Evolutionary conservation across 2,888 invertebrate genomes (phyloP).

Genomic region (Diadegma fenestrale): DNA sequence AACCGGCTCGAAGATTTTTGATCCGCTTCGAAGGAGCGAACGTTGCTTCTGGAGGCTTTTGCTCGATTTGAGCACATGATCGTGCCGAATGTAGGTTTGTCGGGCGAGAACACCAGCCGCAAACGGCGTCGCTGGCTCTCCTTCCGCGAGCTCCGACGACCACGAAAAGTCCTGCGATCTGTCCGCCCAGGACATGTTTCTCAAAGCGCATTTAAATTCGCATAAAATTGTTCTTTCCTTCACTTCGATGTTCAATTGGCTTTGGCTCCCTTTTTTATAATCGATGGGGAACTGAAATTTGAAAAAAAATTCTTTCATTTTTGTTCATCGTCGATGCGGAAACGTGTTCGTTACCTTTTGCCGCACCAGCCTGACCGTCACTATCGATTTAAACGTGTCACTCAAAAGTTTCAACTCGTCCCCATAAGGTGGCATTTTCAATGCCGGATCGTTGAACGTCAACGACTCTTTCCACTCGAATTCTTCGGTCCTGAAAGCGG

Average conservation of each 20-base stretch:
- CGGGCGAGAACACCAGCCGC: conserved; percentile 51
- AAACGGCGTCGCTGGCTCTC: conserved; percentile 26
- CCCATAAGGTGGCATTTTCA: conserved; percentile 85
- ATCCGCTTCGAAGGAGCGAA: conserved; percentile 18
- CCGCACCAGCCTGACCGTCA: conserved; percentile 86
- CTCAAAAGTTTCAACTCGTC: conserved; percentile 86
- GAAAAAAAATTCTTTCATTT: background rate
- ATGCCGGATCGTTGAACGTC: conserved; percentile 86
- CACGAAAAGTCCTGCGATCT: conserved; percentile 66
- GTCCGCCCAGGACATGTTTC: conserved; percentile 66
- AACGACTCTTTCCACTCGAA: conserved; percentile 86
- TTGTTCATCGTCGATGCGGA: too few species aligned
- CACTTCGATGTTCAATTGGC: conserved; percentile 19
- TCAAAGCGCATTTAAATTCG: conserved; percentile 60
- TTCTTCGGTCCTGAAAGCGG: conserved; percentile 86
- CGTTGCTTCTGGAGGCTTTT: conserved; percentile 47
- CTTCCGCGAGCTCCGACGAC: conserved; percentile 36
- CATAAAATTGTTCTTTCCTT: conserved; percentile 57
- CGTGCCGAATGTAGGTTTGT: conserved; percentile 34
- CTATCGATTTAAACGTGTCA: conserved; percentile 86
- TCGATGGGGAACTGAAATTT: conserved; percentile 44
- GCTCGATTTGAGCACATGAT: conserved; percentile 37
- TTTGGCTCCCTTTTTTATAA: conserved; percentile 50
- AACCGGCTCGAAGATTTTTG: conserved; percentile 24
- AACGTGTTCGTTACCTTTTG: conserved; percentile 85